Evolutionary conservation across 2,888 invertebrate species (phyloP), one percentile per base, ranked within the genome.

Genomic region (Minunthozetes semirufus): DNA sequence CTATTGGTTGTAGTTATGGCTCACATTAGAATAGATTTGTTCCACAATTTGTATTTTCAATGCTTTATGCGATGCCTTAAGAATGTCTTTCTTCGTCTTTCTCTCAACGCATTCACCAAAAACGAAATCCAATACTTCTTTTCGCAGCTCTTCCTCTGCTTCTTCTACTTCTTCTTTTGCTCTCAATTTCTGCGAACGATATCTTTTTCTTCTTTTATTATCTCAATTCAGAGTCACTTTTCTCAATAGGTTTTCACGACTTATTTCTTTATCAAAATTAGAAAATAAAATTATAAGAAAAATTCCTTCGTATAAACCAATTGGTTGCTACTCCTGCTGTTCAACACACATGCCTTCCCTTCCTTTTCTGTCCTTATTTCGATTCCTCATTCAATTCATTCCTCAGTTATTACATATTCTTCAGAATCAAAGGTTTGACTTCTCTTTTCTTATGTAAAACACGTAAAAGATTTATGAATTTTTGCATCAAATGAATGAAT

Each of bases 21-120:
- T 5, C 22, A 46, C 68, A 68, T 68, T 68, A 38, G 68, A 68
- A 68, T 68, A 68, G 68, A 68, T 68, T 68, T 68, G 68, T 68
- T 68, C 46, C 38, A 22, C 22, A 68, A 68, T 68, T 68, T 68
- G 68, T 46, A n/a, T n/a, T 68, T 33, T 63, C 61, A 63, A 63
- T 63, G 17, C 33, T 56, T 53, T 25, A 33, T 8, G 33, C n/a
- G 56, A 56, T 63, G 61, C 61, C 33, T 63, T 63, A 17, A 17
- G n/a, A 17, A 17, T n/a, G n/a, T 17, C n/a, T 48, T 48, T 48
- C n/a, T 4, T 11, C 48, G 15, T 27, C 25, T 25, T 29, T 11
- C 27, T 2, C 25, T 25, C 29, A 11, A 59, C 11, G 27, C 29
- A 25, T 27, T 63, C 17, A 63, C 33, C 33, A 33, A 27, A 61